Base-by-base conservation (phyloP, 2,113 vertebrate species). In the Pavo muticus region DNA sequence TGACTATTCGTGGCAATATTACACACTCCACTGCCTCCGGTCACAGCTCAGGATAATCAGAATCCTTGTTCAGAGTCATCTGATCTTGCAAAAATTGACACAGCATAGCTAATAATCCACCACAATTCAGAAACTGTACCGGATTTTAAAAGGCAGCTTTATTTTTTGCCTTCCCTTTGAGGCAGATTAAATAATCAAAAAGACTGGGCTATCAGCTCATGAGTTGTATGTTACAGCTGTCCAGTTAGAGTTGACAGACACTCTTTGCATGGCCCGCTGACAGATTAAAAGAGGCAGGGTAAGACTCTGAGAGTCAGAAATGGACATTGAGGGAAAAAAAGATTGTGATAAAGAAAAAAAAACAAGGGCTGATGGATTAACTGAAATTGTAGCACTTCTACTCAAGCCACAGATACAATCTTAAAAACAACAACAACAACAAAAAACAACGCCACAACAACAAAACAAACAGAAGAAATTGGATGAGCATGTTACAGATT, bases 161-260 rank as follows among this genome's bases (percentile, higher is more conserved):
- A 97, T 97, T 96, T 98, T 94, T 97, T 98, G 97, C 95, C 93
- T 96, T 96, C 97, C 93, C 95, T 95, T 97, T 97, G 96, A 96
- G 97, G 97, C 97, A 98, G 98, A 98, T 98, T 97, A 98, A 98
- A 98, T 96, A 97, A 97, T 98, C 37, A 70, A 92, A 98, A 97
- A 97, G 93, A 76, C 67, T 40, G 93, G 92, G 97, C 96, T 97
- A 95, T 73, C 71, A 96, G 97, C 97, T 98, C 96, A 95, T 97
- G 97, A 98, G 98, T 98, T 98, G 98, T 95, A 95, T 94, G 87
- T 91, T 97, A 97, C 99, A 99, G 98, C 99, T 99, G 99, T 98
- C 98, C 97, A 90, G 95, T 32, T 80, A 87, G 97, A 97, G 96
- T 69, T 97, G 98, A 98, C 98, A 98, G 96, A 96, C 96, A 94